Evolutionary conservation across 2,797 vertebrate species (phyloP).

Genomic region (Paedocypris micromegethes): DNA sequence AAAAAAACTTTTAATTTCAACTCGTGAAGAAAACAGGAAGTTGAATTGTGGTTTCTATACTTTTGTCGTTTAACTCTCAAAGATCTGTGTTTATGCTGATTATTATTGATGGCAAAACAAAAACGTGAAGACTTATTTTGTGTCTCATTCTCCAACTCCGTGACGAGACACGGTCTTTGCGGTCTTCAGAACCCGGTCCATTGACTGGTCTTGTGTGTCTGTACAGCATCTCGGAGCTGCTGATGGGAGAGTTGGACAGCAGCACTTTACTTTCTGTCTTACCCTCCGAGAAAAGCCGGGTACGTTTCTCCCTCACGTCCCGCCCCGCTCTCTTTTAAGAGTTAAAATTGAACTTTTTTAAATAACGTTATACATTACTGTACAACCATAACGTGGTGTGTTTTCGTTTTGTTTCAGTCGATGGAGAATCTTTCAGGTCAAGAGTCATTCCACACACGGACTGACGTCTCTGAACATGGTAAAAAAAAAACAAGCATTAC

Average conservation of each 20-base stretch:
- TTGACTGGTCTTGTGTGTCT: neutral
- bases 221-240: conserved; percentile 86
- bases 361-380: too few species aligned
- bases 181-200: neutral
- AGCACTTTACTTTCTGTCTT: conserved; percentile 88
- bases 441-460: conserved; percentile 59
- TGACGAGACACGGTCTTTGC: neutral
- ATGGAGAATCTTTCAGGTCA: conserved; percentile 82
- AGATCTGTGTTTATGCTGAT: conserved; percentile 43
- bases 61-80: conserved; percentile 55
- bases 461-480: conserved; percentile 68
- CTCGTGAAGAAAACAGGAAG: conserved; percentile 70
- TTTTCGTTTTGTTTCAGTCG: conserved; percentile 63
- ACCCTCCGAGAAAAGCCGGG: conserved; percentile 87
- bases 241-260: conserved; percentile 97
- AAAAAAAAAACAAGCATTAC: conserved; percentile 20
- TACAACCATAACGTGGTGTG: neutral
- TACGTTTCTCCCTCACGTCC: conserved; percentile 57
- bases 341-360: neutral
- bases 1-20: neutral
- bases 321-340: neutral
- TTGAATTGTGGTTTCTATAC: conserved; percentile 56
- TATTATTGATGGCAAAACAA: conserved; percentile 18
- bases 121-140: too few species aligned
- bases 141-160: too few species aligned